Base-by-base conservation (phyloP, 2,888 invertebrate species). In the Scotopteryx bipunctaria region DNA sequence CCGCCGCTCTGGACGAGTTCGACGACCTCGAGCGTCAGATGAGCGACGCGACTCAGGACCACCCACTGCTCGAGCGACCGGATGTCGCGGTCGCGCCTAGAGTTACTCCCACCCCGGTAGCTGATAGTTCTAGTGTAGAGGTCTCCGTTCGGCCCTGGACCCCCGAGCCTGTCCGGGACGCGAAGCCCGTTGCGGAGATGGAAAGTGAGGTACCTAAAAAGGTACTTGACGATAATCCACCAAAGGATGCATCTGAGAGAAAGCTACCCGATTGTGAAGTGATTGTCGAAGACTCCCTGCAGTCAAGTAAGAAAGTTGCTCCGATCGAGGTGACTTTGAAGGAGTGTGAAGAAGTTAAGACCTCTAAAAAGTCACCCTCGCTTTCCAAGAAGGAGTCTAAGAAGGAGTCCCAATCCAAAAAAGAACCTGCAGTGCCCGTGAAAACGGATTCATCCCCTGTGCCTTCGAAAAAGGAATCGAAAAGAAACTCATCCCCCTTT, bases 71-170 rank as follows among this genome's bases (percentile, higher is more conserved):
- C 27, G 43, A 35, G 29, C 63, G 79, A 78, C 75, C 67, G 80
- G 84, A 84, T 74, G 79, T 82, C 78, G 80, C 84, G 80, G 69
- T 70, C 67, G 72, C 70, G 63, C 57, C 63, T 82, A 82, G 78
- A 69, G 59, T 78, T 80, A 83, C 83, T 71, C 83, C 87, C 86
- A 81, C 86, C 83, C 74, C 59, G 70, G 71, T 75, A 72, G 71
- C 72, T 78, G 79, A 76, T 59, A 80, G 74, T 67, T 64, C 64
- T 83, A 83, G 76, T 67, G 31, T 54, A 48, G 41, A 58, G 37
- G 42, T 51, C 27, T 37, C 41, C 38, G 48, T 13, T 8, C 38
- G 38, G 6, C 14, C 37, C 32, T 17, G 32, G 9, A 49, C 49
- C 3, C 49, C 43, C 9, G 43, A 38, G 4, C 35, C 27, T 23